Evolutionary conservation across 2,888 invertebrate genomes (phyloP).

Genomic region (Mythimna loreyi): DNA sequence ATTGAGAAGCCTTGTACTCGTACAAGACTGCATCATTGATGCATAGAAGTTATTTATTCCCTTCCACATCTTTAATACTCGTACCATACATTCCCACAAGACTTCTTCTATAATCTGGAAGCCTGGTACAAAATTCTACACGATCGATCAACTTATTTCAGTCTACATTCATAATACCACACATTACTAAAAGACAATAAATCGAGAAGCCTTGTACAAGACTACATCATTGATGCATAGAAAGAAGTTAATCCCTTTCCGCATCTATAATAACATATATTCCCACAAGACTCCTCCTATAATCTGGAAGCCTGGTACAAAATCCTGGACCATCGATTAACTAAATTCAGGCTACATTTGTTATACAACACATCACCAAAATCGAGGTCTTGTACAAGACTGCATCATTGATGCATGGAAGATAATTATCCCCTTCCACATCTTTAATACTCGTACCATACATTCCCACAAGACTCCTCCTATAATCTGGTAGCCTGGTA

Average conservation of each 20-base stretch:
- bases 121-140: too few species aligned
- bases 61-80: too few species aligned
- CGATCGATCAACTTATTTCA: too few species aligned
- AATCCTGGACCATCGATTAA: constrained; percentile 6
- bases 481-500: not conserved
- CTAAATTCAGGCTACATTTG: too few species aligned
- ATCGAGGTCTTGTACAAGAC: too few species aligned
- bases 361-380: too few species aligned
- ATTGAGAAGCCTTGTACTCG: too few species aligned
- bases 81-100: too few species aligned
- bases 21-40: not conserved
- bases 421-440: not conserved
- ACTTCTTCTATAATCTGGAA: too few species aligned
- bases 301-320: constrained; percentile 20
- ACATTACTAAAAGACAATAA: not conserved
- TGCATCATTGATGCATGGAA: not conserved
- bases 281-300: constrained; percentile 28
- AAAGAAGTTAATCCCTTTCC: not conserved
- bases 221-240: not conserved
- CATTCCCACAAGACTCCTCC: too few species aligned
- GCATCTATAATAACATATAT: not conserved
- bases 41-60: not conserved
- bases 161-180: too few species aligned
- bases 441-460: not conserved
- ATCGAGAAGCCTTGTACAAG: not conserved